phyloP scores from a whole-genome alignment of 2,797 vertebrate species.

The Thamnophis elegans region DNA sequence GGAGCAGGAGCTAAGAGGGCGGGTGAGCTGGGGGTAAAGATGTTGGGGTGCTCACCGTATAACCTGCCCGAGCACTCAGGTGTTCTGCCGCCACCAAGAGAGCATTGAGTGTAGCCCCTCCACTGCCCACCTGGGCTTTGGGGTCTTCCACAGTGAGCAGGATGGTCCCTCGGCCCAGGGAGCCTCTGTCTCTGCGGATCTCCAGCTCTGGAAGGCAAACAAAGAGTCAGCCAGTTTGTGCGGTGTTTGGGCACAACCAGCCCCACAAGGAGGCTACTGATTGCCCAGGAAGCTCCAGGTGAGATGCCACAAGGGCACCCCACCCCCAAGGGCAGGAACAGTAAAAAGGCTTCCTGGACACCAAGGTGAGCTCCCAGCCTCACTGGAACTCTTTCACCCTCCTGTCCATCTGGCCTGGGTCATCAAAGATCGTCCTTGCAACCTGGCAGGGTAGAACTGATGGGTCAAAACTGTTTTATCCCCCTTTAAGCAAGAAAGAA shows the following conservation, averaged over 20 bases:
- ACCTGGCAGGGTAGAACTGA: too few species aligned
- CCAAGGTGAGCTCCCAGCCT: background rate
- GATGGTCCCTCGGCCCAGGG: slow-evolving; percentile 70
- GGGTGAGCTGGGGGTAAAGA: too few species aligned
- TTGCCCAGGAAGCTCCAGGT: background rate
- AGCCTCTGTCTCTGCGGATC: slow-evolving; percentile 77
- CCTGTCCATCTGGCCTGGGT: background rate
- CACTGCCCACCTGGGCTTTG: slow-evolving; percentile 82
- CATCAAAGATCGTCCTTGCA: too few species aligned
- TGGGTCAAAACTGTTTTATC: background rate
- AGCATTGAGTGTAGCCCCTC: slow-evolving; percentile 92
- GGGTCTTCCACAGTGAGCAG: slow-evolving; percentile 86
- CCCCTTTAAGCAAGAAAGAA: background rate
- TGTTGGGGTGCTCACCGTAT: slow-evolving; percentile 74
- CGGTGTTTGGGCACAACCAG: background rate
- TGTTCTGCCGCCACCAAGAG: slow-evolving; percentile 91
- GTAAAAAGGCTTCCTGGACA: background rate
- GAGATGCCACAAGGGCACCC: background rate
- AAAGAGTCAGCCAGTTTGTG: background rate
- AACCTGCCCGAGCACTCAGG: slow-evolving; percentile 83
- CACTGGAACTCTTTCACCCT: background rate
- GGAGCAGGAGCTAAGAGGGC: background rate
- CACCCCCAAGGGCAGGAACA: background rate
- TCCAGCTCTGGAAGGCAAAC: slow-evolving; percentile 80
- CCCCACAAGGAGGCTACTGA: background rate